phyloP scores from a whole-genome alignment of 2,888 invertebrate genomes.

The Tinea semifulvella region DNA sequence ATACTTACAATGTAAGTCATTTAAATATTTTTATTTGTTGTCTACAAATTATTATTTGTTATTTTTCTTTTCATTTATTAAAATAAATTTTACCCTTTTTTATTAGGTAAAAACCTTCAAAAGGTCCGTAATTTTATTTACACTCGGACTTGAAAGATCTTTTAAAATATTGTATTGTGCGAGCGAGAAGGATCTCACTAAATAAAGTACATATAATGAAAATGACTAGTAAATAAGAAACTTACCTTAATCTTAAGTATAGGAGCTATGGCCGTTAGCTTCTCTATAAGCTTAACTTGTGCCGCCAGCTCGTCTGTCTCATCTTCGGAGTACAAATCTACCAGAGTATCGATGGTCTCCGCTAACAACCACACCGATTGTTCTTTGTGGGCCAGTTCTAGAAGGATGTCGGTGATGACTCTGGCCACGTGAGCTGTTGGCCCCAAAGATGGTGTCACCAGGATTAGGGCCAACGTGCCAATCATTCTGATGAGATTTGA shows the following conservation, averaged over 20 bases:
- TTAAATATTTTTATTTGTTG: no score
- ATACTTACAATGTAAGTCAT: no score
- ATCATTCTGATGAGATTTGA: constrained; percentile 69
- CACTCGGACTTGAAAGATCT: no score
- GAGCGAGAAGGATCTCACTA: no score
- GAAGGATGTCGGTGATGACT: constrained; percentile 66
- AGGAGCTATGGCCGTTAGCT: constrained; percentile 65
- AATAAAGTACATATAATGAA: no score
- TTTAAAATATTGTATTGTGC: no score
- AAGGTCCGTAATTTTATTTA: no score
- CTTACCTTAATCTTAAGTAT: constrained; percentile 72
- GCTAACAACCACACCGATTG: constrained; percentile 76
- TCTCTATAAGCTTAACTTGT: constrained; percentile 71
- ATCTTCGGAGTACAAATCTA: constrained; percentile 82
- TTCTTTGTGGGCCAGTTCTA: constrained; percentile 70
- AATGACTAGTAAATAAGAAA: no score
- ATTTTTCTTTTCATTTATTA: no score
- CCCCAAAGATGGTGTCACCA: constrained; percentile 47
- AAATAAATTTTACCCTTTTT: no score
- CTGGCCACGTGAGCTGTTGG: constrained; percentile 42
- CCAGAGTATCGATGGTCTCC: constrained; percentile 77
- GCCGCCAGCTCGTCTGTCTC: constrained; percentile 72
- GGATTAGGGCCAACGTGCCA: constrained; percentile 60
- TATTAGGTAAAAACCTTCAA: no score
- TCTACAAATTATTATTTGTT: no score